Conservation (phyloP, 2,113 vertebrate genomes). For the Scortum barcoo region DNA sequence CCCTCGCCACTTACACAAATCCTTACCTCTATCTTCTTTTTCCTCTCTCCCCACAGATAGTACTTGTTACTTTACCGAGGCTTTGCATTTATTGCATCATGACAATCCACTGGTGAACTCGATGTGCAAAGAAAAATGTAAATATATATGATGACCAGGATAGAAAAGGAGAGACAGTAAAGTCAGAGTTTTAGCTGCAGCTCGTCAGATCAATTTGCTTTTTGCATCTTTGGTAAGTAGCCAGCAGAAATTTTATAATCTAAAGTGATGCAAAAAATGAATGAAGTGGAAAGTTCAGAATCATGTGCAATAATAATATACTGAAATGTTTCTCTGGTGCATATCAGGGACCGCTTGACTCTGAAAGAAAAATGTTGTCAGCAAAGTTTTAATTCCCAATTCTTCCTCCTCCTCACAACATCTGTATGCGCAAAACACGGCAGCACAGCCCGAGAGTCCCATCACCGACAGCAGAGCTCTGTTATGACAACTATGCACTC, state of each 20-base stretch:
- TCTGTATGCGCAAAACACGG: conserved; percentile 30
- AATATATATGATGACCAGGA: background rate
- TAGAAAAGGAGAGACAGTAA: background rate
- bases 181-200: background rate
- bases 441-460: conserved; percentile 17
- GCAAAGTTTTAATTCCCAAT: conserved; percentile 1
- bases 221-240: conserved; percentile 7
- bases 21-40: conserved; percentile 46
- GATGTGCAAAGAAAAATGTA: background rate
- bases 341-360: background rate
- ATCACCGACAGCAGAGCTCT: conserved; percentile 18
- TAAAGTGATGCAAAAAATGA: background rate
- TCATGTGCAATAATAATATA: background rate
- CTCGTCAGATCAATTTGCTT: background rate
- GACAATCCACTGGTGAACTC: conserved; percentile 23
- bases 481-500: conserved; percentile 6
- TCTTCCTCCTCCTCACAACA: conserved; percentile 54
- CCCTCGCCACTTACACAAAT: conserved; percentile 49
- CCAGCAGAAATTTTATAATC: conserved; percentile 20
- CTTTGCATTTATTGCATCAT: conserved; percentile 37
- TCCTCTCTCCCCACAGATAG: conserved; percentile 1
- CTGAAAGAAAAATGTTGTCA: background rate
- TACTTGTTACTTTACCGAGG: conserved; percentile 45
- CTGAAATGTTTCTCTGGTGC: conserved; percentile 12
- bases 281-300: background rate